Base-by-base conservation (phyloP, 2,113 vertebrate genomes). In the Felis catus region DNA sequence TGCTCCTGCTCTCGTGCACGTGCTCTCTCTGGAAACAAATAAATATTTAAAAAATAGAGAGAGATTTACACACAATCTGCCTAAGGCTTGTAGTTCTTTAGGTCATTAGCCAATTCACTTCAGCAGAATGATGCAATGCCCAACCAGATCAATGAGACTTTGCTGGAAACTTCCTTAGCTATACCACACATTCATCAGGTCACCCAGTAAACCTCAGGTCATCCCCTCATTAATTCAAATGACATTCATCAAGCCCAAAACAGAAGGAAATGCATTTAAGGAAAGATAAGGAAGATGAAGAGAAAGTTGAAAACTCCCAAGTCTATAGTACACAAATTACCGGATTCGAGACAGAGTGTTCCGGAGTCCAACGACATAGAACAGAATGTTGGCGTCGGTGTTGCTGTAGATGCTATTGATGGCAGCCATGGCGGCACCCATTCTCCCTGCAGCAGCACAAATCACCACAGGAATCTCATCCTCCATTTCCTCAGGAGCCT, bases 391-490 rank as follows among this genome's bases (percentile, higher is more conserved):
- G 41, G 99, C 98, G 0, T 99, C 98, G 0, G 99, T 99, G 98
- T 99, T 99, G 98, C 99, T 99, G 86, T 99, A 98, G 98, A 99
- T 98, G 97, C 99, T 99, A 84, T 99, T 99, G 98, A 99, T 99
- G 5, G 99, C 99, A 3, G 99, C 99, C 98, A 99, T 98, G 68
- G 99, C 96, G 0, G 99, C 99, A 0, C 99, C 99, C 97, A 99
- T 98, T 11, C 99, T 99, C 61, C 99, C 99, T 0, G 99, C 99
- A 0, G 99, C 99, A 0, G 99, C 99, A 0, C 99, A 99, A 74
- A 99, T 99, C 94, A 99, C 98, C 2, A 99, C 98, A 0, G 99
- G 99, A 89, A 99, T 98, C 92, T 99, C 99, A n/a, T 98, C 98
- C 65, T 98, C 96, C 79, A 88, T 21, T 94, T 99, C 83, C 66